These are phyloP conservation scores for Serrognathus titanus DNA, from an alignment of 2,888 invertebrate genomes.

Conservation along the genomic window DNA sequence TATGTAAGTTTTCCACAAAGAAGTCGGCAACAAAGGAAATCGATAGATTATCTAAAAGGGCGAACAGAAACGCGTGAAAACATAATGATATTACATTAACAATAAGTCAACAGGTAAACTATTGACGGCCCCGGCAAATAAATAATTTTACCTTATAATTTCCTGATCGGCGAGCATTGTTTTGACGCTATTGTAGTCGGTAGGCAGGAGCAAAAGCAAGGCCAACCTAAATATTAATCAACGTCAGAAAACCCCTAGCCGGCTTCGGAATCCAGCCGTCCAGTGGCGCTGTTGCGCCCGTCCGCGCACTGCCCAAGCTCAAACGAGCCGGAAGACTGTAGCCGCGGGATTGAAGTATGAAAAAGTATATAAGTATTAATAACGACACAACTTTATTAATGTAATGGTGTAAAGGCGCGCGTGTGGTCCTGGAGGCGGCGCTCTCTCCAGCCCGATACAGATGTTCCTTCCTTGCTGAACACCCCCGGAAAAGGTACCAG, in stretches of 20 bases:
- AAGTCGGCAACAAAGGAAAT: too few species aligned
- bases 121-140: not conserved
- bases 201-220: slow-evolving; percentile 41
- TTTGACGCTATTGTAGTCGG: slow-evolving; percentile 45
- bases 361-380: slow-evolving; percentile 49
- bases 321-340: slow-evolving; percentile 25
- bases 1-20: too few species aligned
- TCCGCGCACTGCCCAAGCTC: slow-evolving; percentile 8
- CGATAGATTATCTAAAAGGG: not conserved
- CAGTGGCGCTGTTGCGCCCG: slow-evolving; percentile 14
- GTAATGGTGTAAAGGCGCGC: slow-evolving; percentile 47
- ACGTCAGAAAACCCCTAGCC: slow-evolving; percentile 42
- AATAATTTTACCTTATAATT: slow-evolving; percentile 27
- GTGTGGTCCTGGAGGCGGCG: slow-evolving; percentile 43
- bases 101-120: slow-evolving; percentile 1
- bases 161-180: slow-evolving; percentile 38
- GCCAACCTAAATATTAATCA: slow-evolving; percentile 48
- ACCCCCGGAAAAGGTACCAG: slow-evolving; percentile 29
- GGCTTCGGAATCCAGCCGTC: slow-evolving; percentile 34
- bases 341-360: slow-evolving; percentile 44
- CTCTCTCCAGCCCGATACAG: slow-evolving; percentile 40
- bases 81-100: not conserved
- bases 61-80: slow-evolving; percentile 1
- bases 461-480: slow-evolving; percentile 31
- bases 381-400: slow-evolving; percentile 48